A percentile compares a stretch with the other conserved stretches of the same genome.
phyloP scores from a whole-genome alignment of 1,140 invertebrate genomes.

The Drosophila jambulina region DNA sequence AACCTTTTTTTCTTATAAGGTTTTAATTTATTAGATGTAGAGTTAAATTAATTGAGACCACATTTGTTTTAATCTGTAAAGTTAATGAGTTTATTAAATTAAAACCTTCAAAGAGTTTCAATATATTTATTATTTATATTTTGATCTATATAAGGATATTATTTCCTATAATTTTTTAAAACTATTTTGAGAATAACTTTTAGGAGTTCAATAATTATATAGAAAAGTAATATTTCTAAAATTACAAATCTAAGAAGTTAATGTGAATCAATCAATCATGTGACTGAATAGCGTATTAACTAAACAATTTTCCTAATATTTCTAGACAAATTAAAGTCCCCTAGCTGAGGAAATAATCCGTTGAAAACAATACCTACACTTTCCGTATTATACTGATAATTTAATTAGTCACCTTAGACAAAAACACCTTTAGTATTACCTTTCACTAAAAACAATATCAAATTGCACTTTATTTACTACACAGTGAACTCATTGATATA shows the following conservation, averaged over 20 bases:
- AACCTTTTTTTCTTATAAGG: neutral
- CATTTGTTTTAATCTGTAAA: neutral
- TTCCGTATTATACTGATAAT: neutral
- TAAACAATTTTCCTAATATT: neutral
- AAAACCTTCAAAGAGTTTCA: neutral
- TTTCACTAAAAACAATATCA: neutral
- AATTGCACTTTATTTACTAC: neutral
- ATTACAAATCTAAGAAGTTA: neutral
- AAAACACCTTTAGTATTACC: neutral
- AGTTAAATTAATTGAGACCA: no score
- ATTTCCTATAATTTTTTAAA: neutral
- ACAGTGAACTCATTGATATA: neutral
- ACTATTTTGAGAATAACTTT: neutral
- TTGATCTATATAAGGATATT: neutral
- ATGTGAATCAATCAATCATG: neutral
- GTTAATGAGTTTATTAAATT: neutral
- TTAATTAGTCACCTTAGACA: constrained; percentile 4
- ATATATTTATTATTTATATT: neutral
- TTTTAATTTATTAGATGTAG: neutral
- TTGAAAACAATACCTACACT: neutral
- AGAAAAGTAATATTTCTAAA: neutral
- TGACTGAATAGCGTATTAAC: neutral
- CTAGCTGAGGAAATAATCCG: neutral
- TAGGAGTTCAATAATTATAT: neutral
- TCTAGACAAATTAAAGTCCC: neutral